Evolutionary conservation across 1,140 invertebrate species (phyloP).

Genomic region (Delia radicum): DNA sequence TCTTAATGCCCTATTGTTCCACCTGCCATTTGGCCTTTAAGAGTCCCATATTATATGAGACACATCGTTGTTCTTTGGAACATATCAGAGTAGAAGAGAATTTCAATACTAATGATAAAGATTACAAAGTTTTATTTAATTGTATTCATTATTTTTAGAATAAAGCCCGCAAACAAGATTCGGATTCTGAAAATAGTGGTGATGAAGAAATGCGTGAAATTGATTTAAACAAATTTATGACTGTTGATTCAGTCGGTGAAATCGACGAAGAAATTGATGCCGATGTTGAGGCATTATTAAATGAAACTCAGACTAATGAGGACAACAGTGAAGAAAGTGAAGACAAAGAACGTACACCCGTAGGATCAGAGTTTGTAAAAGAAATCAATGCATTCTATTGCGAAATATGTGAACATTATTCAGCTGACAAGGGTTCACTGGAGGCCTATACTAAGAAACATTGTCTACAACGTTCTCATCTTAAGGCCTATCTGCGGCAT

Average conservation of each 20-base stretch:
- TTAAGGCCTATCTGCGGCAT: conserved; percentile 71
- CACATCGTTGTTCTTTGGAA: conserved; percentile 74
- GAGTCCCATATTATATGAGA: conserved; percentile 78
- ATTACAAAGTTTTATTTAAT: neutral
- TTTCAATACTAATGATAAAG: neutral
- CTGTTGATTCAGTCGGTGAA: conserved; percentile 80
- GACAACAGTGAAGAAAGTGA: conserved; percentile 64
- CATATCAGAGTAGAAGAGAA: conserved; percentile 68
- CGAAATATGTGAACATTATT: conserved; percentile 73
- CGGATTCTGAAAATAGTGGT: conserved; percentile 61
- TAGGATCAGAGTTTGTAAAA: conserved; percentile 75
- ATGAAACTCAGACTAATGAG: conserved; percentile 58
- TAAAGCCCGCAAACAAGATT: conserved; percentile 59
- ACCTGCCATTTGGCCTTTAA: conserved; percentile 67
- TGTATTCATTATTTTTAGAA: conserved; percentile 53
- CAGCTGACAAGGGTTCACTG: conserved; percentile 59
- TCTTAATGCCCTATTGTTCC: conserved; percentile 76
- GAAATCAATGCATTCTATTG: conserved; percentile 72
- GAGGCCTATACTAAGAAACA: conserved; percentile 67
- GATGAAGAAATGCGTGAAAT: conserved; percentile 70
- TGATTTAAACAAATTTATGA: conserved; percentile 80
- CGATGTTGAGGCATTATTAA: conserved; percentile 44
- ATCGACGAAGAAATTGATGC: conserved; percentile 65
- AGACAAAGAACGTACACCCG: conserved; percentile 68
- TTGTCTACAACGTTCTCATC: conserved; percentile 69